Conservation (phyloP, 2,113 vertebrate genomes). For the Leucosticte australis region DNA sequence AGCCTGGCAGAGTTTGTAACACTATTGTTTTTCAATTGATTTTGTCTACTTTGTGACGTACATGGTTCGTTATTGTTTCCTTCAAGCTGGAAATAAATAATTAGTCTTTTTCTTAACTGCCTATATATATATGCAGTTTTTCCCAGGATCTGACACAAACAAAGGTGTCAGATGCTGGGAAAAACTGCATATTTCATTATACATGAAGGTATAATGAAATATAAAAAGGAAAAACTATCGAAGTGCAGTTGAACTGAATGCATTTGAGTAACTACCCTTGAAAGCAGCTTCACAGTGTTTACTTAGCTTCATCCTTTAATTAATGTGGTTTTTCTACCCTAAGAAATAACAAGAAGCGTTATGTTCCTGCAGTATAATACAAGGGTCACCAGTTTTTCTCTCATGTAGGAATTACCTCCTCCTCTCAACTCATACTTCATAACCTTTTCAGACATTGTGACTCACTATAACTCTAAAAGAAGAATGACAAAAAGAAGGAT, state of each 20-base stretch:
- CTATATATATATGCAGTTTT: neutral
- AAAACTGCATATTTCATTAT: too few species aligned
- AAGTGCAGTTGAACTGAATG: neutral
- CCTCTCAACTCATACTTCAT: neutral
- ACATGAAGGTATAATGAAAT: neutral
- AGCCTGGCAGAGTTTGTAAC: neutral
- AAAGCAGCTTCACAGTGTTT: neutral
- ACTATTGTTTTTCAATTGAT: neutral
- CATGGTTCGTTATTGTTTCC: neutral
- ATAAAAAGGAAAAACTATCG: neutral
- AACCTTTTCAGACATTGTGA: neutral
- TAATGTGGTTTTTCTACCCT: neutral
- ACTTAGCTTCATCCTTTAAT: neutral
- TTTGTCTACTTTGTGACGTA: neutral
- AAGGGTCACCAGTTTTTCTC: neutral
- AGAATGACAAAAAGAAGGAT: neutral
- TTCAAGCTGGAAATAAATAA: neutral
- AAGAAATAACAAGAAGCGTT: neutral
- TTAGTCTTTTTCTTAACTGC: neutral
- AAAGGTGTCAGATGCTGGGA: too few species aligned
- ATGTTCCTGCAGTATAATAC: neutral
- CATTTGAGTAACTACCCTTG: neutral
- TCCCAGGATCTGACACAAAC: neutral
- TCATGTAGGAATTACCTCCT: neutral
- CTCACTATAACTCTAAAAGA: neutral